phyloP scores from a whole-genome alignment of 53 echinoderm and acorn worm species.

The Astropecten irregularis region DNA sequence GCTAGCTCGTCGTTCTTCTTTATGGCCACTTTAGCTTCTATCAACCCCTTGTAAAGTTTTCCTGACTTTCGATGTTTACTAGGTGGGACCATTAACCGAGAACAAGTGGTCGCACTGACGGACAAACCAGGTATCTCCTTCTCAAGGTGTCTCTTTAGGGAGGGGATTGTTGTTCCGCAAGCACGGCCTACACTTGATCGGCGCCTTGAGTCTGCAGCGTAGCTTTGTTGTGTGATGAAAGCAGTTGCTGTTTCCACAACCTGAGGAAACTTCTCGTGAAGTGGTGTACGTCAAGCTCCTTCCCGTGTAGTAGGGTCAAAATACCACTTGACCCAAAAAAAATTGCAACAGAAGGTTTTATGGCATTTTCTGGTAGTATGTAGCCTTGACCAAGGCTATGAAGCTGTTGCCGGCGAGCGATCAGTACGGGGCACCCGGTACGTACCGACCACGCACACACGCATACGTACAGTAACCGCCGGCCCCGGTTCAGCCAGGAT shows the following conservation, averaged over 20 bases:
- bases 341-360: no score
- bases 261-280: background rate
- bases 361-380: no score
- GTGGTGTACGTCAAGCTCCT: background rate
- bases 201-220: background rate
- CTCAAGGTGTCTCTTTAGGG: slow-evolving; percentile 11
- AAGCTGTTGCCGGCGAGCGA: no score
- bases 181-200: background rate
- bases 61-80: background rate
- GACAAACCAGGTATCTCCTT: background rate
- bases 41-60: background rate
- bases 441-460: no score
- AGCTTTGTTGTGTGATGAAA: background rate
- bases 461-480: no score
- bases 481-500: no score
- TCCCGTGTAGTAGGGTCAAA: no score
- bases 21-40: background rate
- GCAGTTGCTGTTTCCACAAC: background rate
- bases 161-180: slow-evolving; percentile 22
- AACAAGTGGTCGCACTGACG: slow-evolving; percentile 14
- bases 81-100: slow-evolving; percentile 32
- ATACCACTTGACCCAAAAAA: no score
- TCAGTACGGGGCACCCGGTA: no score
- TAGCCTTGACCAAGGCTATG: no score
- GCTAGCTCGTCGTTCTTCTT: background rate